Base-by-base conservation (phyloP, 2,113 vertebrate species). In the Pygathrix nemaeus region DNA sequence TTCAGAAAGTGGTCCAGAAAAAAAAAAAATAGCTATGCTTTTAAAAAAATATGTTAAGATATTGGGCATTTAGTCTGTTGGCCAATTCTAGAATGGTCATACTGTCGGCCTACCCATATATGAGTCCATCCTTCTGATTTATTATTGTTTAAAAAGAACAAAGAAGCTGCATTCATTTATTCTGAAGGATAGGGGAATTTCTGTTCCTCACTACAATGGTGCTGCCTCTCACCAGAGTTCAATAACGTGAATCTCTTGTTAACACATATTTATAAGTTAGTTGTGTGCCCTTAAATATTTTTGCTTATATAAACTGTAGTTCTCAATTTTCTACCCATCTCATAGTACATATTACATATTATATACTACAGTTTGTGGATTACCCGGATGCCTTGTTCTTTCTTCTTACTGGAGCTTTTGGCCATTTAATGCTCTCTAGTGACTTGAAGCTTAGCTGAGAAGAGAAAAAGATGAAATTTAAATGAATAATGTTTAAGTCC, bases 261-360 rank as follows among this genome's bases (percentile, higher is more conserved):
- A 82, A 93, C 66, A 79, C 2, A n/a, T 64, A 88, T 80, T 73
- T 93, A 84, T 30, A 93, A 94, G 52, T 92, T 80, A 76, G 25
- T 52, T 96, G 8, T 87, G 21, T 55, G 90, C 13, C 59, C 66
- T 94, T 83, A 79, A 76, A 75, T 50, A 40, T 81, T 75, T 88
- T 52, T 72, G 30, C 40, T 43, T 59, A 0, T 81, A 66, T 75
- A 96, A 95, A 78, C 21, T 6, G 6, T 81, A 30, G 32, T 88
- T 94, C n/a, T 52, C 27, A 6, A 90, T 90, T 95, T 84, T 92
- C 76, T 52, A 35, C 55, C 30, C 30, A 84, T 90, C 61, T 94
- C 66, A 48, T 82, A 45, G 18, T 55, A 78, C 23, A 48, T 52
- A 7, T 6, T 72, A 48, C 8, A n/a, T 82, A 45, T 55, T 55